A percentile compares a stretch with the other conserved stretches of the same genome.
Conservation (phyloP, 2,113 vertebrate genomes). For the Artemisiospiza belli region DNA sequence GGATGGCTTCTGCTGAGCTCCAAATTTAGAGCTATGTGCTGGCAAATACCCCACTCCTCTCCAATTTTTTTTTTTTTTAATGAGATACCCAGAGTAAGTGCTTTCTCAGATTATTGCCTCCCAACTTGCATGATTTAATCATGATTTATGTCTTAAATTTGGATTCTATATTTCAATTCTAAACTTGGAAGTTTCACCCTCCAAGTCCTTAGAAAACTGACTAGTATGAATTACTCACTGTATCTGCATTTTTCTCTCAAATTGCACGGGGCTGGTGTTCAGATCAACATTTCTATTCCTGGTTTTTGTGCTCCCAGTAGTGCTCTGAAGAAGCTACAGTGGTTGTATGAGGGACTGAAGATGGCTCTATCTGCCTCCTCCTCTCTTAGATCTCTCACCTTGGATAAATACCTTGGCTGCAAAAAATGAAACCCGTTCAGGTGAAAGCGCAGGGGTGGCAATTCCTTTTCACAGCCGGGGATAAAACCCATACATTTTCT, state of each 20-base stretch:
- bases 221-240: neutral
- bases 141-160: neutral
- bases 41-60: neutral
- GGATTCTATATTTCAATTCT: neutral
- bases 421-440: neutral
- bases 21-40: neutral
- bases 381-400: neutral
- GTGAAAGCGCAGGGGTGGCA: neutral
- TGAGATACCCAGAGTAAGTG: constrained; percentile 53
- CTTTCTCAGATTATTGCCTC: constrained; percentile 61
- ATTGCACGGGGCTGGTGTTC: neutral
- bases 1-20: neutral
- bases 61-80: constrained; percentile 28
- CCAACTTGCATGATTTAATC: neutral
- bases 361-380: neutral
- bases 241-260: neutral
- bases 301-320: neutral
- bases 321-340: neutral
- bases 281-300: neutral
- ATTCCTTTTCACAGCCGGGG: neutral
- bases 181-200: neutral
- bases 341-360: neutral
- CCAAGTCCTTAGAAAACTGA: neutral
- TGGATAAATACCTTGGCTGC: neutral
- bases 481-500: neutral